phyloP scores from a whole-genome alignment of 2,888 invertebrate genomes.

The Uropetala carovei region DNA sequence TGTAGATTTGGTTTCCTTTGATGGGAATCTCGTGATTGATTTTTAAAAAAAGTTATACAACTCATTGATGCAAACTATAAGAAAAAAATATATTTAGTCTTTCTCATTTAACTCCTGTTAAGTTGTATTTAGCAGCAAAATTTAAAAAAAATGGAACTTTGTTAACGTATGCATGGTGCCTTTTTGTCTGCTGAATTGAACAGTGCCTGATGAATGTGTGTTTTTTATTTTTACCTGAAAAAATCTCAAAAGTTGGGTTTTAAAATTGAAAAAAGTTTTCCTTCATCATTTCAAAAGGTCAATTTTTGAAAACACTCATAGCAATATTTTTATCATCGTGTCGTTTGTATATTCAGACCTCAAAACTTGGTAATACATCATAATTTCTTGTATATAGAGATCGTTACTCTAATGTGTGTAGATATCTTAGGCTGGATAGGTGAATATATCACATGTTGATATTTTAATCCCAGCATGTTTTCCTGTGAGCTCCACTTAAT shows the following conservation, averaged over 20 bases:
- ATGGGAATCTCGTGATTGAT: slow-evolving; percentile 11
- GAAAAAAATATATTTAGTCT: slow-evolving; percentile 35
- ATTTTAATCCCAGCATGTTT: slow-evolving; percentile 49
- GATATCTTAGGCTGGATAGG: slow-evolving; percentile 51
- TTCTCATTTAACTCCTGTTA: slow-evolving; percentile 40
- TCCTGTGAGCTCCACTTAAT: slow-evolving; percentile 44
- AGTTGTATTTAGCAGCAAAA: slow-evolving; percentile 54
- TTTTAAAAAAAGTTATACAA: not conserved
- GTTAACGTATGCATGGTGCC: slow-evolving; percentile 59
- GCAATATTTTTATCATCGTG: slow-evolving; percentile 57
- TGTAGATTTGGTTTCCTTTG: not conserved
- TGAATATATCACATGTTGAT: slow-evolving; percentile 40
- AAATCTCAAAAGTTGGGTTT: slow-evolving; percentile 26
- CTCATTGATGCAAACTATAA: not conserved
- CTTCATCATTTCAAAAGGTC: slow-evolving; percentile 58
- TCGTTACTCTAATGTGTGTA: slow-evolving; percentile 55
- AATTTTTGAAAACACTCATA: slow-evolving; percentile 48
- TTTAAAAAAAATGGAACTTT: slow-evolving; percentile 44
- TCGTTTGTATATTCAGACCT: slow-evolving; percentile 56
- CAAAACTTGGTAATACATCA: slow-evolving; percentile 46
- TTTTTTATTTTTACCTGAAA: slow-evolving; percentile 48
- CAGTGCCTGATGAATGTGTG: slow-evolving; percentile 52
- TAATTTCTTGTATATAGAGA: slow-evolving; percentile 57
- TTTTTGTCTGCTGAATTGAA: slow-evolving; percentile 59
- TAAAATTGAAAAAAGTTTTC: not conserved